Evolutionary conservation across 2,797 vertebrate species (phyloP), one percentile per base, ranked within the genome.

Genomic region (Scleropages formosus): DNA sequence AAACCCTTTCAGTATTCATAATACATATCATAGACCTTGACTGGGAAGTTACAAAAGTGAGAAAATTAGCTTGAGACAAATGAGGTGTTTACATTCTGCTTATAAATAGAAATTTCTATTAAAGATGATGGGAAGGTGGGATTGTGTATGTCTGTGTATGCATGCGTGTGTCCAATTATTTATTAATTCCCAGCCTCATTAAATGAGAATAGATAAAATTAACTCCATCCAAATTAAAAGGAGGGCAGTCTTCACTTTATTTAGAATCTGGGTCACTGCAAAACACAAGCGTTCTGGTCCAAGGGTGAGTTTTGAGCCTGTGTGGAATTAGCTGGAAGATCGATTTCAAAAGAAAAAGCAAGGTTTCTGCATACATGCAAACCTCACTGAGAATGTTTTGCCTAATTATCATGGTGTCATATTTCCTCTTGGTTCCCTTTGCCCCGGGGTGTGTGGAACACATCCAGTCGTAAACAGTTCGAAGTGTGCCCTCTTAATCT

Each of bases 261-360:
- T 61, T 75, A 82, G 82, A 87, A 93, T 91, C 82, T 93, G 89
- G 90, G 90, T 90, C 90, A 91, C 71, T 86, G 86, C 81, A 83
- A 86, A 83, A 84, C 73, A 73, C 77, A 67, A 72, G 71, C 63
- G 75, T 79, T 75, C 65, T 72, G 72, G 72, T 64, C 44, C 46
- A 68, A 74, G 67, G 63, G 61, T 75, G 44, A 62, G 60, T 69
- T 44, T 6, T 26, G 64, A 13, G 53, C 58, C 74, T 76, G 53
- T 2, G 46, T 65, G 56, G 68, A 63, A 26, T 60, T 22, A 24
- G 46, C 58, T 27, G 44, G 44, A 62, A 49, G 58, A 39, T 49
- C 31, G 18, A 67, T 64, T 70, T 65, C 22, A 67, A 68, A 60
- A 13, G 46, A 49, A 58, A 51, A 26, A 24, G 12, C 10, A 12